These are phyloP conservation scores for Colistium nudipinnis DNA, from an alignment of 2,113 vertebrate species.

Conservation along the genomic window DNA sequence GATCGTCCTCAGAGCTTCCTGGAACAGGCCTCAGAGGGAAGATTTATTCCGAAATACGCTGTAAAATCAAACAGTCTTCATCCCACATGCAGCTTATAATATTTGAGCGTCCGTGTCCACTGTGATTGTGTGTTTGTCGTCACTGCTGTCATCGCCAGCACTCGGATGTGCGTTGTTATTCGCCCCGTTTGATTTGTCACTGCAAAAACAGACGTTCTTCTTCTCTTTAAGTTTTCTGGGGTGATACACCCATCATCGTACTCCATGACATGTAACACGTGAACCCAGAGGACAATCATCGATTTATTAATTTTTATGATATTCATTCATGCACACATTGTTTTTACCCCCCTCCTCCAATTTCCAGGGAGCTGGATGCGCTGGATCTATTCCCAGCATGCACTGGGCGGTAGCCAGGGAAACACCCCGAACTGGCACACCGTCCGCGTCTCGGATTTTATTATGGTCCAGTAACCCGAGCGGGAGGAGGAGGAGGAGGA, in stretches of 20 bases:
- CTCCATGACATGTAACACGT: no score
- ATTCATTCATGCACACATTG: constrained; percentile 28
- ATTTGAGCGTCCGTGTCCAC: not conserved
- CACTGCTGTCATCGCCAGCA: not conserved
- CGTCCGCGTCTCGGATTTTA: constrained; percentile 42
- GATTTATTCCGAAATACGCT: constrained; percentile 21
- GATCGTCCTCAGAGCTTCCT: constrained; percentile 15
- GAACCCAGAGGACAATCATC: no score
- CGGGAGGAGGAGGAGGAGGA: no score
- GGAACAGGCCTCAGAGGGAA: constrained; percentile 6
- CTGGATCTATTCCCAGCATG: constrained; percentile 52
- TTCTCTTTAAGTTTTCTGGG: not conserved
- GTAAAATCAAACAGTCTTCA: not conserved
- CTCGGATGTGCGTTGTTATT: not conserved
- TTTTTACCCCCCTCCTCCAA: constrained; percentile 26
- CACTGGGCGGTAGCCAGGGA: constrained; percentile 38
- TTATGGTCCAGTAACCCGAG: constrained; percentile 42
- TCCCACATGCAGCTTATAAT: no score
- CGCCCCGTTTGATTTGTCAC: not conserved
- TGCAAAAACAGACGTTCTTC: not conserved
- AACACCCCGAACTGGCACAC: constrained; percentile 35
- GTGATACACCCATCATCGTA: no score
- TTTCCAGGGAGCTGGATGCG: constrained; percentile 20
- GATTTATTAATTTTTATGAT: not conserved
- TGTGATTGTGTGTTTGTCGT: not conserved